Evolutionary conservation across 2,113 vertebrate species (phyloP), one percentile per base, ranked within the genome.

Genomic region (Brachyhypopomus occidentalis): DNA sequence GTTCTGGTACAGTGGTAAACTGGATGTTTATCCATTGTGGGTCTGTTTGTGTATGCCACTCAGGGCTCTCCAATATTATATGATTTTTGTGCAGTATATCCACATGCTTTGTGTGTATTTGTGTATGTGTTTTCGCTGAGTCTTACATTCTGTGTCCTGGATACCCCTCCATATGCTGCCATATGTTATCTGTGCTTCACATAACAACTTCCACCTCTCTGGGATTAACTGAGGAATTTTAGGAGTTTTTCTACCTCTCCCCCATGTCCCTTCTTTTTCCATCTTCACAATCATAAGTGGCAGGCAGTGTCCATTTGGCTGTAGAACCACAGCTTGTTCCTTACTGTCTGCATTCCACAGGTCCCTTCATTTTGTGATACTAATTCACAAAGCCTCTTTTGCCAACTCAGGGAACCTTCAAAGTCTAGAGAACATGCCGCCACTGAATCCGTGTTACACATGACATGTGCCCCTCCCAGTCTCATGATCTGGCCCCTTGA

Each of bases 281-380:
- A 17, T 45, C 52, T 64, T 60, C 48, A 74, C 80, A 83, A 92
- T 91, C 90, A 80, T 91, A 88, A 89, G 91, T 94, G 93, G 94
- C 90, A 93, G 82, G 88, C 88, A 88, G 89, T 92, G 88, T 89
- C 83, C 88, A 88, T 72, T 77, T 78, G 88, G 73, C 72, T 88
- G 77, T 48, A 88, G 88, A 93, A 88, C 93, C 94, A 93, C 92
- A 94, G 90, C 87, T 89, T 76, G 77, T 80, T 73, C 82, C 79
- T 80, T 86, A 2, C 91, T 89, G 88, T 87, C 86, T 88, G 89
- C 91, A 89, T 87, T 92, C 25, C 70, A 78, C 34, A 23, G 81
- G 75, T 73, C 88, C n/a, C 88, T 88, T 91, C 69, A 94, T 93
- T 90, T 93, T 88, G 89, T 94, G 91, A 90, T 94, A 94, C 94